Percentiles rank a stretch among this genome's conserved stretches.
Evolutionary conservation across 2,888 invertebrate species (phyloP).

Genomic region (Limenitis camilla): DNA sequence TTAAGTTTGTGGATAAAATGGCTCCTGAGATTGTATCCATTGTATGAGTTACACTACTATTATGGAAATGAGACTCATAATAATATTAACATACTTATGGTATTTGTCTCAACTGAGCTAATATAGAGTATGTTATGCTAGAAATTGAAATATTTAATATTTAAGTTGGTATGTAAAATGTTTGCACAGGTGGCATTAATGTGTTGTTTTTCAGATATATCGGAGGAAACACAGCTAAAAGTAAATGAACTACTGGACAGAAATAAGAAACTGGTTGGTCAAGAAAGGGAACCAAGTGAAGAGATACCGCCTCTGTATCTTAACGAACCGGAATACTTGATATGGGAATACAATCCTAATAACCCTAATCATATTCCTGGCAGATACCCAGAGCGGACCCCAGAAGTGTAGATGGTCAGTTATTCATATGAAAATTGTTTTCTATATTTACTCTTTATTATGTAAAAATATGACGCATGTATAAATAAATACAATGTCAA

Average conservation of each 20-base stretch:
- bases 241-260: slow-evolving; percentile 63
- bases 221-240: slow-evolving; percentile 52
- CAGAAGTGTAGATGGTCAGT: slow-evolving; percentile 45
- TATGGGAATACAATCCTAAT: slow-evolving; percentile 69
- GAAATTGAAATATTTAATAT: too few species aligned
- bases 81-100: too few species aligned
- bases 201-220: slow-evolving; percentile 50
- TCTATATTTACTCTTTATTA: background rate
- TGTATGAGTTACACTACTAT: too few species aligned
- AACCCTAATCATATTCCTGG: slow-evolving; percentile 63
- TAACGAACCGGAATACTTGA: slow-evolving; percentile 65
- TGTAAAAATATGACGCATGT: too few species aligned
- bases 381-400: slow-evolving; percentile 52
- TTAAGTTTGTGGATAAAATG: too few species aligned
- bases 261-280: slow-evolving; percentile 53
- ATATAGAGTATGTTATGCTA: too few species aligned
- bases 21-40: too few species aligned
- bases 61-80: too few species aligned
- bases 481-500: too few species aligned
- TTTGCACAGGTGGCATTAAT: too few species aligned
- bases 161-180: too few species aligned
- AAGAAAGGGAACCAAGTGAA: slow-evolving; percentile 56
- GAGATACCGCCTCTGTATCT: slow-evolving; percentile 65
- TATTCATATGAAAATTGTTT: background rate
- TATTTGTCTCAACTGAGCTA: too few species aligned